These are phyloP conservation scores for Picathartes gymnocephalus DNA, from an alignment of 2,113 vertebrate genomes.

Conservation along the genomic window DNA sequence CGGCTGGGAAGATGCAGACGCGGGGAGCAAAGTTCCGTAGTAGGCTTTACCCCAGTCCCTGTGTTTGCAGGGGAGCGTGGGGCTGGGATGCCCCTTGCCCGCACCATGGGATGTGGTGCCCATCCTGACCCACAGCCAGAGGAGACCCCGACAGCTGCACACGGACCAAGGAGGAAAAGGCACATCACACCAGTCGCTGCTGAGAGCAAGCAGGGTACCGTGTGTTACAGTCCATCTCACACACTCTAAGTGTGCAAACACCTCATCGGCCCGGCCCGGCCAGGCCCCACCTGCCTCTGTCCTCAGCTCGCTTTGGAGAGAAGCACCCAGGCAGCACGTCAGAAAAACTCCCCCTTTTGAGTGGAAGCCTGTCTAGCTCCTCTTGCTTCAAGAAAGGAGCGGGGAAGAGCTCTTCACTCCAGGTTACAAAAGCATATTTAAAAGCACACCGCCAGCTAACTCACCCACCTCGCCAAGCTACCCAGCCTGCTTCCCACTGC, in stretches of 20 bases:
- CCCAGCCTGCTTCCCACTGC: neutral
- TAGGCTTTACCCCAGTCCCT: fast-evolving
- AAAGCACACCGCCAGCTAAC: neutral
- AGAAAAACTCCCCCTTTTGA: neutral
- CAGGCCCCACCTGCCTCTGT: neutral
- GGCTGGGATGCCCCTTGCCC: neutral
- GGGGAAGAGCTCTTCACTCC: neutral
- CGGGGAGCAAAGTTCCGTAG: no score
- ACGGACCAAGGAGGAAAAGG: fast-evolving
- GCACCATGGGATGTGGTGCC: fast-evolving
- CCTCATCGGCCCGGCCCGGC: fast-evolving
- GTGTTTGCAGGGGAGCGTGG: fast-evolving
- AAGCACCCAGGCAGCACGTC: neutral
- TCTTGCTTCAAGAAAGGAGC: neutral
- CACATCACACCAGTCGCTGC: fast-evolving
- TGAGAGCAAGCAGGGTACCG: fast-evolving
- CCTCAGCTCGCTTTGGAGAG: neutral
- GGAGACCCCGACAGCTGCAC: no score
- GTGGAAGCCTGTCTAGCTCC: neutral
- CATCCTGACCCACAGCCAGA: no score
- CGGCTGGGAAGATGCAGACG: no score
- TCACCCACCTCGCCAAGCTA: fast-evolving
- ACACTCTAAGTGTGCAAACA: fast-evolving
- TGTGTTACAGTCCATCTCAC: fast-evolving
- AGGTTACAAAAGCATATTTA: neutral